A percentile compares a stretch with the other conserved stretches of the same genome.
Conservation (phyloP, 2,113 vertebrate genomes). For the Coregonus clupeaformis region DNA sequence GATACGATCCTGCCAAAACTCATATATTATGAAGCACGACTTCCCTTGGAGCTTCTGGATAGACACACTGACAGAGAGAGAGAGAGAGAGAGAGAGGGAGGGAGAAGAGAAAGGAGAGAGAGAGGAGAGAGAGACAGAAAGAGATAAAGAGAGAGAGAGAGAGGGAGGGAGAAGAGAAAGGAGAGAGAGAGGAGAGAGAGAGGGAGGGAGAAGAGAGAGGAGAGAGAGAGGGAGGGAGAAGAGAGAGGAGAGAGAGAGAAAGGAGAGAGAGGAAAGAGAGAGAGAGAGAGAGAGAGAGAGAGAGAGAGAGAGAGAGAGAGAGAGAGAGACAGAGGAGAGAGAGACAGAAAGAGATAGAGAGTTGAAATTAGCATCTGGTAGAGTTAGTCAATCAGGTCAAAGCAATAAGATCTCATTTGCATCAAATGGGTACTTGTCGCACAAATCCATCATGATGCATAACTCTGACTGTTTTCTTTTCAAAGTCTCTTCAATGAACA, state of each 20-base stretch:
- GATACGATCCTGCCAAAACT: slow-evolving; percentile 91
- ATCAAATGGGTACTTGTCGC: too few species aligned
- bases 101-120: slow-evolving; percentile 23
- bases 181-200: slow-evolving; percentile 21
- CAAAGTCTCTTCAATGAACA: too few species aligned
- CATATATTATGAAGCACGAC: slow-evolving; percentile 86
- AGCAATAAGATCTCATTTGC: too few species aligned
- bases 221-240: slow-evolving; percentile 22
- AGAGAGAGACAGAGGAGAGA: slow-evolving; percentile 15
- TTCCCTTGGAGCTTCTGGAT: slow-evolving; percentile 83
- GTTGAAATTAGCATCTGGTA: neutral
- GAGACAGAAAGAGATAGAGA: neutral
- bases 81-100: slow-evolving; percentile 23
- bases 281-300: slow-evolving; percentile 21
- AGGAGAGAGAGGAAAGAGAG: slow-evolving; percentile 21
- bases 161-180: too few species aligned
- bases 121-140: slow-evolving; percentile 19
- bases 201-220: slow-evolving; percentile 21
- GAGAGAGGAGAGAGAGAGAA: slow-evolving; percentile 19
- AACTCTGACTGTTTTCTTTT: too few species aligned
- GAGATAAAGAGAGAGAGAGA: slow-evolving; percentile 20
- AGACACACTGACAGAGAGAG: slow-evolving; percentile 76
- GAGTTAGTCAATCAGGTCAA: neutral
- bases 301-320: slow-evolving; percentile 19
- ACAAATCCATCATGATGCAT: too few species aligned